Base-by-base conservation (phyloP, 2,888 invertebrate species). In the Lasioglossum oenotherae region DNA sequence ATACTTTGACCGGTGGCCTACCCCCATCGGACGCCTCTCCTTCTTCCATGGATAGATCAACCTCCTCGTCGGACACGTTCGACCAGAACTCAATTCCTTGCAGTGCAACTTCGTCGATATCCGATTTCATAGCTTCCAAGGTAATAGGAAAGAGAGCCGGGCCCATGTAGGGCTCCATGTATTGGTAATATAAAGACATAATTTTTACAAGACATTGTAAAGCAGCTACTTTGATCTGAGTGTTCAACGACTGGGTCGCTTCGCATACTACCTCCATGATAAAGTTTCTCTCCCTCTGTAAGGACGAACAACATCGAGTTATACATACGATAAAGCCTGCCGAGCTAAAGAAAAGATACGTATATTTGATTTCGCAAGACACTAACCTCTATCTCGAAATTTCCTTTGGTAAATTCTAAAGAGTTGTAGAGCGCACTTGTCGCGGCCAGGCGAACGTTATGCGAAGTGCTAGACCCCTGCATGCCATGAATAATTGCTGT, bases 41-140 rank as follows among this genome's bases (percentile, higher is more conserved):
- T 93, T 98, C 98, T 95, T 99, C 99, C 94, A 99, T 98, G 2
- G 98, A 97, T 89, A 99, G 96, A 95, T 99, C 99, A 57, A 99
- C 98, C 96, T 99, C 99, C 96, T 99, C 99, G 95, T 99, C 99
- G 94, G 99, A 99, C 0, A 99, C 99, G 93, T 99, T 99, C 6
- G 99, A 99, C 99, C 99, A 99, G 96, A 99, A 99, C 95, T 99
- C 99, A 95, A 99, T 99, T 90, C 99, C 99, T 96, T 99, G 99
- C 81, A 99, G 96, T 31, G 99, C 98, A 79, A 99, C 98, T 92
- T 99, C 99, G 96, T 99, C 99, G 89, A 98, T 97, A 88, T 99
- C 98, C 31, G 98, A 98, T 95, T 99, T 99, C 99, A 99, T 99
- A 16, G 99, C 99, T 95, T 99, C 99, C 94, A 99, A 96, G 14